Conservation (phyloP, 1,140 invertebrate species). For the Parapsyche elsis region DNA sequence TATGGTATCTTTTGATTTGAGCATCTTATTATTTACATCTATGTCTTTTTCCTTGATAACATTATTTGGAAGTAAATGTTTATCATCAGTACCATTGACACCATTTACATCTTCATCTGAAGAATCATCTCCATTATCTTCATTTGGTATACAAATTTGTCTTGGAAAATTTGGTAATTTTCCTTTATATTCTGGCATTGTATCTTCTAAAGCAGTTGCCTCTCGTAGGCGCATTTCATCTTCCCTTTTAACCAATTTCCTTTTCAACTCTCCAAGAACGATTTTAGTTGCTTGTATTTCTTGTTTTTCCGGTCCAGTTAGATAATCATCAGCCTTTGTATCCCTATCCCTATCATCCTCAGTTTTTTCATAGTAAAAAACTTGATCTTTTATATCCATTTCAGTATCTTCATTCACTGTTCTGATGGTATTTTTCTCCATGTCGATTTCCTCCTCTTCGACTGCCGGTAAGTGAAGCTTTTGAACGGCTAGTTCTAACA, state of each 20-base stretch:
- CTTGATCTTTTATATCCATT: constrained; percentile 50
- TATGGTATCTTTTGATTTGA: neutral
- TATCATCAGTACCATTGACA: neutral
- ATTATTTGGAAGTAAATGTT: neutral
- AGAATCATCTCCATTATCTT: neutral
- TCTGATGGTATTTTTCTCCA: constrained; percentile 7
- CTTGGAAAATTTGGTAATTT: constrained; percentile 63
- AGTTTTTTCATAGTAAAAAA: constrained; percentile 52
- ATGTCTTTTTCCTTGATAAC: neutral
- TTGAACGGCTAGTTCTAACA: constrained; percentile 45
- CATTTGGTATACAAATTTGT: constrained; percentile 58
- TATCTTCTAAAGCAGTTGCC: constrained; percentile 63
- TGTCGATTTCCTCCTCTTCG: constrained; percentile 44
- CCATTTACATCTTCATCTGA: neutral
- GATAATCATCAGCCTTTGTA: constrained; percentile 39
- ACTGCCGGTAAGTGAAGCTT: constrained; percentile 49
- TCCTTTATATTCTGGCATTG: constrained; percentile 63
- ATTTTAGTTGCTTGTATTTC: constrained; percentile 48
- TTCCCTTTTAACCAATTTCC: constrained; percentile 64
- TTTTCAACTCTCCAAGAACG: constrained; percentile 58
- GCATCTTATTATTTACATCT: neutral
- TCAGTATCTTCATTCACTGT: constrained; percentile 49
- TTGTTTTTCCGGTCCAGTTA: constrained; percentile 40
- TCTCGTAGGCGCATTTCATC: constrained; percentile 65
- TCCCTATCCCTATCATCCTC: constrained; percentile 37